A percentile compares a stretch with the other conserved stretches of the same genome.
Conservation (phyloP, 2,888 invertebrate genomes). For the Sarcophaga variegata region DNA sequence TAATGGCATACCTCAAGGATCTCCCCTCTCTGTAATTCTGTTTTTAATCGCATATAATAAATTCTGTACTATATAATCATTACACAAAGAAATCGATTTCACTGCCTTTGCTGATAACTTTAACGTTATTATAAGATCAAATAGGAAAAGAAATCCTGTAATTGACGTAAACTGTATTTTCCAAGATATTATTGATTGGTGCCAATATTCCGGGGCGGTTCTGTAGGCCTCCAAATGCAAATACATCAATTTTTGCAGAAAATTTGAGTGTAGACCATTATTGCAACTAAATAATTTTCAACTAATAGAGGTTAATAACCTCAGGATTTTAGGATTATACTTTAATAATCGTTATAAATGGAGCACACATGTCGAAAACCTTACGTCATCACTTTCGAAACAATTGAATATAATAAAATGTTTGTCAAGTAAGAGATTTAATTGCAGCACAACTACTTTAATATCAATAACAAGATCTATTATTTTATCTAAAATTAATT, state of each 20-base stretch:
- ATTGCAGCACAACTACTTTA: constrained; percentile 9
- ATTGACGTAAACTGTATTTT: background rate
- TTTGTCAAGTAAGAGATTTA: constrained; percentile 4
- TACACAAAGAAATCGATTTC: too few relatives aligned
- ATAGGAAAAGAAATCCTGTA: background rate
- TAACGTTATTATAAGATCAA: background rate
- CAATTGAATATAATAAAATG: constrained; percentile 31
- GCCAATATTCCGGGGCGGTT: constrained; percentile 1
- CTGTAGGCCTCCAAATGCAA: constrained; percentile 11
- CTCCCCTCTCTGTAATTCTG: background rate
- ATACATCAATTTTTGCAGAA: constrained; percentile 21
- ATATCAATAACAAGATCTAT: constrained; percentile 20
- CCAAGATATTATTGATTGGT: too few relatives aligned
- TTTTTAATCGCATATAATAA: too few relatives aligned
- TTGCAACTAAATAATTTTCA: constrained; percentile 3
- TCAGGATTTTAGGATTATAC: constrained; percentile 1
- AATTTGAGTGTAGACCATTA: background rate
- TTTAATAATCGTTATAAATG: constrained; percentile 10
- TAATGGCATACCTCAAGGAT: too few relatives aligned
- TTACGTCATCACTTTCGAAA: background rate
- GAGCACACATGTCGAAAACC: constrained; percentile 11
- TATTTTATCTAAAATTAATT: constrained; percentile 26
- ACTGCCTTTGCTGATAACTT: too few relatives aligned
- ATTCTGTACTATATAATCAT: too few relatives aligned
- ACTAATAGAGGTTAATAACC: background rate